Evolutionary conservation across 2,888 invertebrate species (phyloP), one percentile per base, ranked within the genome.

Genomic region (Hydriomena furcata): DNA sequence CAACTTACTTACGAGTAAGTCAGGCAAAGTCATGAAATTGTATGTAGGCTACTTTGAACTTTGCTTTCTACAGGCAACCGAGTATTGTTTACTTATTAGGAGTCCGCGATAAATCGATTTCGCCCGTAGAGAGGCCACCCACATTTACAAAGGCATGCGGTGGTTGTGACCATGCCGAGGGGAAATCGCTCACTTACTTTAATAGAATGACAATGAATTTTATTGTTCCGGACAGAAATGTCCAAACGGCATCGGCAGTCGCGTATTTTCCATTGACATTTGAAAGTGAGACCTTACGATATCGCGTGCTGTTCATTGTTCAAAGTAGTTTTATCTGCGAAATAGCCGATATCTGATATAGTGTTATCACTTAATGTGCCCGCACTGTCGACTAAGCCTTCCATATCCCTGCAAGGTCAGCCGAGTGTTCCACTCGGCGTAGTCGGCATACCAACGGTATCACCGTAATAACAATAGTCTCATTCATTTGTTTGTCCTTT

Each of bases 311-410:
- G 34, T 48, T 57, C 45, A 46, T 48, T 40, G 52, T 35, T n/a
- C 47, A 25, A 47, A 43, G 44, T 28, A 13, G 13, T 36, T 42
- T 42, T 57, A 57, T 57, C 50, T 37, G 21, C 28, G 47, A 38
- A 42, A 53, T 47, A 46, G 24, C n/a, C 36, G 51, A 35, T 55
- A 53, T 58, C 52, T 32, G 60, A 60, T 60, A 52, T 11, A 30
- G 23, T 36, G 28, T 49, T 60, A 53, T 53, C 57, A 38, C 20
- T 17, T 20, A 47, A 46, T 50, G 47, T 42, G n/a, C n/a, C n/a
- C n/a, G n/a, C n/a, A 36, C 11, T 21, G 38, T 36, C n/a, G 35
- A 36, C 11, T 32, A 17, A 48, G 36, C 51, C 37, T 21, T 17
- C 35, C n/a, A 25, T 24, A 5, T 0, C 7, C 20, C 6, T 21